Evolutionary conservation across 2,888 invertebrate genomes (phyloP).

Genomic region (Allolobophora icterica): DNA sequence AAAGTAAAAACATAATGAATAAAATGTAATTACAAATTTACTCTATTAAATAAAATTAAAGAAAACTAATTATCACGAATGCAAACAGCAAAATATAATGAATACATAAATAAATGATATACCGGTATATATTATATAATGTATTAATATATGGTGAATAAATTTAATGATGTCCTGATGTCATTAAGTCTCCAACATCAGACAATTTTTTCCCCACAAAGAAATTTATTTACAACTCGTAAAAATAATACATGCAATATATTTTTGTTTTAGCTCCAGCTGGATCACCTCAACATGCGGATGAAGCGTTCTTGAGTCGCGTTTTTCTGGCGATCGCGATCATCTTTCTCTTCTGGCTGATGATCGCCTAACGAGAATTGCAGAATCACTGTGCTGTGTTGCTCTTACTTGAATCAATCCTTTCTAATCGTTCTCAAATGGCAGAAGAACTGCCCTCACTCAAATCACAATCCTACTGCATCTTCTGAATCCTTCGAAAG

Average conservation of each 20-base stretch:
- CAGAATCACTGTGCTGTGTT: not conserved
- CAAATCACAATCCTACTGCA: not conserved
- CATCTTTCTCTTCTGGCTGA: constrained; percentile 87
- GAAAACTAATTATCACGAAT: too few species aligned
- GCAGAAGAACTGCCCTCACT: not conserved
- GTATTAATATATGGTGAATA: too few species aligned
- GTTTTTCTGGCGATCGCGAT: constrained; percentile 91
- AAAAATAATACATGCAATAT: not conserved
- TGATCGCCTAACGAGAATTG: constrained; percentile 76
- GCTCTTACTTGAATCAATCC: not conserved
- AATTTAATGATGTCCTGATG: too few species aligned
- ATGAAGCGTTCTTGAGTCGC: constrained; percentile 90
- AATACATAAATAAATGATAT: too few species aligned
- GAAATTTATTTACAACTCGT: too few species aligned
- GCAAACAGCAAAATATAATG: too few species aligned
- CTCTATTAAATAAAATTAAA: too few species aligned
- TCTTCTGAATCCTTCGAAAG: not conserved
- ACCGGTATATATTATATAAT: too few species aligned
- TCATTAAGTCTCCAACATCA: too few species aligned
- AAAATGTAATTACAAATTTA: too few species aligned
- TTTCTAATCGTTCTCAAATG: not conserved
- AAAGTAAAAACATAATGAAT: too few species aligned
- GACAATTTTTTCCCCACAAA: too few species aligned
- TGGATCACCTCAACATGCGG: constrained; percentile 84
- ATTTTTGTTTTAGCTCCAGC: constrained; percentile 72